phyloP scores from a whole-genome alignment of 2,888 invertebrate species.

The Endotricha flammealis region DNA sequence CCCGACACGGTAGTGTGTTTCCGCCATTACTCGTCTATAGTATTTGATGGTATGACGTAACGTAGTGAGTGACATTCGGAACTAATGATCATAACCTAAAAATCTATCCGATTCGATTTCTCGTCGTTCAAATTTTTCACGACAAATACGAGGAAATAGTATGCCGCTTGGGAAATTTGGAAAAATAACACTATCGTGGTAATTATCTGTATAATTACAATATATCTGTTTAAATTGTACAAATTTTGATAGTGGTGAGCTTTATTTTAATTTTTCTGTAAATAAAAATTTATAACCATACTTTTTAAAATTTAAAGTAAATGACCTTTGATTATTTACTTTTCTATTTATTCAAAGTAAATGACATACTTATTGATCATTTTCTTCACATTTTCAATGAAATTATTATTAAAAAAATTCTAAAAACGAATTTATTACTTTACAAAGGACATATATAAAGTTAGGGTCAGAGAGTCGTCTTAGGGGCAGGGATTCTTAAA shows the following conservation, averaged over 20 bases:
- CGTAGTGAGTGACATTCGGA: conserved; percentile 21
- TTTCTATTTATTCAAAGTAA: no score
- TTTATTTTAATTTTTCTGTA: conserved; percentile 11
- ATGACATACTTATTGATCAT: no score
- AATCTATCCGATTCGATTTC: no score
- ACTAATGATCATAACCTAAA: conserved; percentile 31
- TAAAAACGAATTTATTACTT: no score
- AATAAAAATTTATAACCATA: conserved; percentile 4
- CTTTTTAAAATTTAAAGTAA: not conserved
- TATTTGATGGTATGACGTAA: no score
- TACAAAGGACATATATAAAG: no score
- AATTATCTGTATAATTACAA: conserved; percentile 48
- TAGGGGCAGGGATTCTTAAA: no score
- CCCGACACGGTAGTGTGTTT: no score
- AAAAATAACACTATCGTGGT: conserved; percentile 74
- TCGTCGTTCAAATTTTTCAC: conserved; percentile 29
- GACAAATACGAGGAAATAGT: conserved; percentile 47
- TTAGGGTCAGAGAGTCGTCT: no score
- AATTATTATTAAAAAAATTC: no score
- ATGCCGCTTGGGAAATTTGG: conserved; percentile 77
- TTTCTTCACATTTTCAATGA: no score
- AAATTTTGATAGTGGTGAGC: conserved; percentile 36
- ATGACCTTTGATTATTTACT: not conserved
- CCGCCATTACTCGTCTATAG: no score
- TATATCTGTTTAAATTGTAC: conserved; percentile 26